phyloP scores from a whole-genome alignment of 2,113 vertebrate genomes.

The Lepus europaeus region DNA sequence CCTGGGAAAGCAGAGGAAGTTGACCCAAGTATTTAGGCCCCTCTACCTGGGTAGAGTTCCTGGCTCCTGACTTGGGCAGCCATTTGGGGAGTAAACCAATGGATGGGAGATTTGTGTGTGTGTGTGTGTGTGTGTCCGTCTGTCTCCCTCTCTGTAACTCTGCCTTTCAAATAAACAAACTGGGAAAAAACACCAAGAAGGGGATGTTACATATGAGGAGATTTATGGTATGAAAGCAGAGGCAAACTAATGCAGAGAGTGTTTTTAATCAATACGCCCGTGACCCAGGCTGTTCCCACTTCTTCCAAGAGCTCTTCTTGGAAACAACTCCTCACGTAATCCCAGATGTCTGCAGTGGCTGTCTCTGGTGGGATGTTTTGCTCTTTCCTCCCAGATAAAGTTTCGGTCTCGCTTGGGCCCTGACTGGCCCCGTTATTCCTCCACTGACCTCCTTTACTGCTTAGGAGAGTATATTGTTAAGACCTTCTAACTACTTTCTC shows the following conservation, averaged over 20 bases:
- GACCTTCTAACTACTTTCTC: conserved; percentile 9
- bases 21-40: no score
- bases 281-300: neutral
- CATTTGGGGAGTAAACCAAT: no score
- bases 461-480: conserved; percentile 36
- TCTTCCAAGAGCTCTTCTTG: neutral
- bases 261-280: neutral
- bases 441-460: neutral
- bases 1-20: no score
- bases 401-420: no score
- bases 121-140: no score
- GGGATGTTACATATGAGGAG: neutral
- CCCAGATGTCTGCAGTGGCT: neutral
- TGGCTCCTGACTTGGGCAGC: no score
- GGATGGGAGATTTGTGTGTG: no score
- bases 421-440: neutral
- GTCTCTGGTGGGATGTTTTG: neutral
- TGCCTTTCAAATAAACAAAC: neutral
- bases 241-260: no score
- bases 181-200: neutral
- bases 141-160: no score
- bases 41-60: no score
- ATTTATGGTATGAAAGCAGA: neutral
- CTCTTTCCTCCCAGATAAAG: neutral
- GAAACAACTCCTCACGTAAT: neutral